Percentiles rank a stretch among this genome's conserved stretches.
Conservation (phyloP, 1,140 invertebrate genomes). For the Elymnias hypermnestra region DNA sequence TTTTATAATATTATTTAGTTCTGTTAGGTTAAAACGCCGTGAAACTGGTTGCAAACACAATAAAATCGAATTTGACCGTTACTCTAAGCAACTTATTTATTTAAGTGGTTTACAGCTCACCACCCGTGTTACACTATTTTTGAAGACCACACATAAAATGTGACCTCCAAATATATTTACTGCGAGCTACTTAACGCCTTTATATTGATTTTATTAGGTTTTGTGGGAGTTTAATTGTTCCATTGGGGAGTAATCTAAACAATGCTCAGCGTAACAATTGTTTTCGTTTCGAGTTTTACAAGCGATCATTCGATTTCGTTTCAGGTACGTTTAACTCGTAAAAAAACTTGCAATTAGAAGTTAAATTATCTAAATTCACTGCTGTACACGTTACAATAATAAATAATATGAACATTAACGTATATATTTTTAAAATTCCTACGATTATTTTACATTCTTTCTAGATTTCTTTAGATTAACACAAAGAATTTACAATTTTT, state of each 20-base stretch:
- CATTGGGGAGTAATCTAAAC: conserved; percentile 16
- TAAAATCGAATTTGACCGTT: conserved; percentile 43
- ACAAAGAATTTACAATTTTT: too few species aligned
- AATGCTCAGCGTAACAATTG: conserved; percentile 12
- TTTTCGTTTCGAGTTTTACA: conserved; percentile 15
- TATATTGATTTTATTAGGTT: conserved; percentile 34
- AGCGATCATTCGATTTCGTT: conserved; percentile 5
- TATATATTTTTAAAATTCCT: too few species aligned
- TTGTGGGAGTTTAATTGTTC: conserved; percentile 33
- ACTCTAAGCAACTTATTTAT: conserved; percentile 46
- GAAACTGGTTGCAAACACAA: conserved; percentile 28
- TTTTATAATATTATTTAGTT: too few species aligned
- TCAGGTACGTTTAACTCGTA: background rate
- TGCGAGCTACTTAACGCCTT: conserved; percentile 28
- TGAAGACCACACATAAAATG: conserved; percentile 52
- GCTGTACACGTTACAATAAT: too few species aligned
- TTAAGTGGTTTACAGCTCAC: conserved; percentile 48
- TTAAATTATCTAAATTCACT: too few species aligned
- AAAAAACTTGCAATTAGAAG: too few species aligned
- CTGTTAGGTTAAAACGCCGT: too few species aligned
- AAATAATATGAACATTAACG: too few species aligned
- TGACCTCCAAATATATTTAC: conserved; percentile 31
- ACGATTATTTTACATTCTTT: too few species aligned
- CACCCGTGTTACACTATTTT: conserved; percentile 29
- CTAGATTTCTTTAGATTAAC: too few species aligned